Evolutionary conservation across 2,113 vertebrate species (phyloP).

Genomic region (Paradoxurus hermaphroditus): DNA sequence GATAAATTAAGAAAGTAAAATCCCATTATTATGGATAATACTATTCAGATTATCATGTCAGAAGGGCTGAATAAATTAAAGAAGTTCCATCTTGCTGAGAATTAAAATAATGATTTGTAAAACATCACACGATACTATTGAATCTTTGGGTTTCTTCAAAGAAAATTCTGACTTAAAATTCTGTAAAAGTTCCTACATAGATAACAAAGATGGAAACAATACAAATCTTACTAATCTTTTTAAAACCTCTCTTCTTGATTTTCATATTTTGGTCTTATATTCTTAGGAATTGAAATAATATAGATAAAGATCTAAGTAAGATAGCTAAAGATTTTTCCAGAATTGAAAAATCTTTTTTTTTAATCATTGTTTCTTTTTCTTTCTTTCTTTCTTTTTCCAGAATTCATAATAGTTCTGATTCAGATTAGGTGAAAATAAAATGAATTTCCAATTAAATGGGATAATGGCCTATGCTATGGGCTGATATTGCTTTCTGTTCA

Average conservation of each 20-base stretch:
- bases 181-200: background rate
- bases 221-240: background rate
- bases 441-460: background rate
- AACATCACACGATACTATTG: background rate
- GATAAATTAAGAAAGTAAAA: constrained; percentile 70
- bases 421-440: background rate
- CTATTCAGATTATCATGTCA: constrained; percentile 56
- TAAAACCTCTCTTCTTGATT: background rate
- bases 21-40: constrained; percentile 69
- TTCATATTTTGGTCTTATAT: background rate
- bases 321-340: background rate
- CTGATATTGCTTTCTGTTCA: background rate
- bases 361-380: background rate
- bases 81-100: constrained; percentile 47
- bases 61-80: constrained; percentile 61
- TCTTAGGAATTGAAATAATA: background rate
- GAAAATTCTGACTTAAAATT: background rate
- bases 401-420: background rate
- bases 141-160: background rate
- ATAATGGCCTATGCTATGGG: background rate
- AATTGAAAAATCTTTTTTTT: background rate
- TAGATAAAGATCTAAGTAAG: background rate
- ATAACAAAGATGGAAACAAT: background rate
- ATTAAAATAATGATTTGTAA: constrained; percentile 50
- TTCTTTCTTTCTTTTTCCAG: background rate